A percentile compares a stretch with the other conserved stretches of the same genome.
Conservation (phyloP, 2,113 vertebrate genomes). For the Hippoglossus stenolepis region DNA sequence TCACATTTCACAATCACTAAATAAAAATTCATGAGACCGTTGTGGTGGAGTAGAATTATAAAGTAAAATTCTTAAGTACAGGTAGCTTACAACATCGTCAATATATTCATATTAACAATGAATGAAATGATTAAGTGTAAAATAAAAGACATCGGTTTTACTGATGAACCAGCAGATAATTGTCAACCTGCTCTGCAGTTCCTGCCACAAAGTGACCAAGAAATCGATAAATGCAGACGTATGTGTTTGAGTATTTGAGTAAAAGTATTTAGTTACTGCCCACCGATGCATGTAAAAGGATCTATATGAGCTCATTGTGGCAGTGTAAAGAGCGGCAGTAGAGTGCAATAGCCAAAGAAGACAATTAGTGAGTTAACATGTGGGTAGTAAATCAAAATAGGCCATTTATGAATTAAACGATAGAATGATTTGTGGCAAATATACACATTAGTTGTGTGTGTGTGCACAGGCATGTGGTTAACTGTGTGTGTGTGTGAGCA, state of each 20-base stretch:
- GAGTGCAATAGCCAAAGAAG: background rate
- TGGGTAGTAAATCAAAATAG: background rate
- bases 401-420: background rate
- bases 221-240: background rate
- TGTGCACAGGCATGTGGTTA: background rate
- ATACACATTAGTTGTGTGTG: background rate
- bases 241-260: background rate
- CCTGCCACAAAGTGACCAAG: background rate
- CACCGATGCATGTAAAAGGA: background rate
- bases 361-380: background rate
- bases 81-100: too few relatives aligned
- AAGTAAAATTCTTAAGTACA: too few relatives aligned
- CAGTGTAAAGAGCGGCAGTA: background rate
- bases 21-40: too few relatives aligned
- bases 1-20: too few relatives aligned
- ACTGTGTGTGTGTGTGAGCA: background rate
- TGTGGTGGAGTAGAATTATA: too few relatives aligned
- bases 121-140: background rate
- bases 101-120: background rate
- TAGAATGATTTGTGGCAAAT: too few relatives aligned
- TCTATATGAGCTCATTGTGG: background rate
- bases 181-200: background rate
- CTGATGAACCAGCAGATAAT: background rate
- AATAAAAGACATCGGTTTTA: background rate
- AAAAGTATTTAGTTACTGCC: background rate